Evolutionary conservation across 2,888 invertebrate species (phyloP), one percentile per base, ranked within the genome.

Genomic region (Spicauda simplicius): DNA sequence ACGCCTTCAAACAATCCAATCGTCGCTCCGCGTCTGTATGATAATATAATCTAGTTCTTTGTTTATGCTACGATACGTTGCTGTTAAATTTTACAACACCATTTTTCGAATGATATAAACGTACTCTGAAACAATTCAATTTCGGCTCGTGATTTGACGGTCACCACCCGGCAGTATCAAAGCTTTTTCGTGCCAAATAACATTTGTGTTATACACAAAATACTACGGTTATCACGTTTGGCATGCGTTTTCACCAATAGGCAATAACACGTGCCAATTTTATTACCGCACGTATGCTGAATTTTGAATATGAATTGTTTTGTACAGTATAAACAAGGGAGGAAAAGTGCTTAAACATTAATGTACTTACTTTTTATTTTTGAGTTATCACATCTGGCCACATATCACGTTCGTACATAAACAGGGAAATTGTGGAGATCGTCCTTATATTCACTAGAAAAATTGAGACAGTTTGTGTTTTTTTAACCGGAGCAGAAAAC

Each of bases 171-270:
- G 65, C 19, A 48, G 59, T 60, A 37, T 33, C 33, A 20, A 61
- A 66, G 66, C 60, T 66, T 66, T 66, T 61, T 56, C 66, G 66
- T 66, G 66, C 66, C 66, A 66, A 66, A 66, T 56, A 55, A 60
- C 50, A 20, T 60, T 60, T 60, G 48, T 66, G 60, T 66, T 60
- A 55, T 66, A 54, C 66, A 60, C n/a, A 61, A 66, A 54, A 55
- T 55, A 65, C 59, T 25, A 25, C 25, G 54, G 55, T 56, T 66
- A 66, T 66, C 66, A 48, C 60, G 66, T 66, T 66, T 66, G 66
- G 66, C 60, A 56, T 66, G 41, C 60, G 54, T 66, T 66, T 66
- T 60, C 66, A 66, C 48, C 60, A 61, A 41, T 61, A 61, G 20
- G 11, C 61, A n/a, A 61, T 54, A 61, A 61, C 61, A 61, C 60